Base-by-base conservation (phyloP, 2,797 vertebrate genomes). In the Clarias platycephalus region DNA sequence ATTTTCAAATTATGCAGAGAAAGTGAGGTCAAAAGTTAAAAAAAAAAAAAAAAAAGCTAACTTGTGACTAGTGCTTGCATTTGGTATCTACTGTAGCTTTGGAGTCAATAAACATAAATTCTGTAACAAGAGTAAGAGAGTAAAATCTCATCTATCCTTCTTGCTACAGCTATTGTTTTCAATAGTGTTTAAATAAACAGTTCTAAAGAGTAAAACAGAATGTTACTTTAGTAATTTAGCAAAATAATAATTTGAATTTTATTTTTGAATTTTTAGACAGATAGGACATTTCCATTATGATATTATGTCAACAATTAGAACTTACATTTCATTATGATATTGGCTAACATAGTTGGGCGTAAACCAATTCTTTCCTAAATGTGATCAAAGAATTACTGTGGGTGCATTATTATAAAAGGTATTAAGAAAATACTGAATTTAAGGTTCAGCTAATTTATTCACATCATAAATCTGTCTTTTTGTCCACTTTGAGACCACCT, bases 81-180 rank as follows among this genome's bases (percentile, higher is more conserved):
- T 55, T 83, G 24, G 31, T 40, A 18, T 57, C 44, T 64, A 28
- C 26, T 18, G 60, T 63, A 63, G 9, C 34, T 66, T 24, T 83
- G 26, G 40, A 76, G 60, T 67, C 44, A 66, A 67, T 53, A 57
- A 75, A 55, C 24, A 58, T 55, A 20, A n/a, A 49, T 83, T 75
- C 31, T 67, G 16, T 76, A 76, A 40, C 24, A 83, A 57, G 22
- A 53, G 1, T 57, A 74, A 58, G 67, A 74, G 1, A 0, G 15
- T 40, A 13, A 75, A 34, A 63, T 62, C n/a, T 44, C 26, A 26
- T 76, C 62, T 22, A 13, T 82, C 40, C 37, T 31, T 37, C 57
- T 62, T 20, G 31, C 5, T 67, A 67, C 31, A 60, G 13, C 15
- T 63, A 31, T 40, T 66, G 60, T 66, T 75, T 60, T 64, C n/a